A percentile compares a stretch with the other conserved stretches of the same genome.
Evolutionary conservation across 2,113 vertebrate species (phyloP).

Genomic region (Amia ocellicauda): DNA sequence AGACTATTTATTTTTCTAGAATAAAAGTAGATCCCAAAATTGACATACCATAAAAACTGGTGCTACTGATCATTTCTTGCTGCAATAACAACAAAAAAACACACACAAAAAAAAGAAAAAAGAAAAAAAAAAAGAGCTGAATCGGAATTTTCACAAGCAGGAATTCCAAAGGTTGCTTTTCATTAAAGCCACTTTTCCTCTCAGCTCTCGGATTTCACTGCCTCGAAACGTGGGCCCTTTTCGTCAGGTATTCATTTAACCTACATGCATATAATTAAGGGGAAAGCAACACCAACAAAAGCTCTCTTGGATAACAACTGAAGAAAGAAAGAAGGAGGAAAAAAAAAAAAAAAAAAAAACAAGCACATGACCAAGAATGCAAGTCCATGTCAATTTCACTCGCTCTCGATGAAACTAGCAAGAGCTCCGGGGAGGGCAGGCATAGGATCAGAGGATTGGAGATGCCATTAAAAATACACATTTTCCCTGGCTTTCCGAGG

Average conservation of each 20-base stretch:
- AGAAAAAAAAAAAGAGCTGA: conserved; percentile 73
- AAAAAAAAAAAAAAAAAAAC: conserved; percentile 34
- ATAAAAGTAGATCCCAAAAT: conserved; percentile 79
- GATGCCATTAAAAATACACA: conserved; percentile 90
- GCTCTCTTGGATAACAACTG: conserved; percentile 77
- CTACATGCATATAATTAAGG: conserved; percentile 90
- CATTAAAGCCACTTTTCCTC: conserved; percentile 93
- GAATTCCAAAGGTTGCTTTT: conserved; percentile 99
- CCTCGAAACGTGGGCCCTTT: conserved; percentile 84
- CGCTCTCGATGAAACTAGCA: conserved; percentile 81
- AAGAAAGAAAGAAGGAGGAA: conserved; percentile 64
- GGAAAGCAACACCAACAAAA: conserved; percentile 76
- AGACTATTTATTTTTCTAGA: conserved; percentile 27
- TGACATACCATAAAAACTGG: conserved; percentile 98
- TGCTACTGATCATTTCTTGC: conserved; percentile 99
- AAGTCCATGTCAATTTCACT: conserved; percentile 90
- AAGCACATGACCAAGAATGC: conserved; percentile 80
- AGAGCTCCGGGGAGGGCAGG: conserved; percentile 79
- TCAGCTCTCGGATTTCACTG: conserved; percentile 95
- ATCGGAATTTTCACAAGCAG: conserved; percentile 95
- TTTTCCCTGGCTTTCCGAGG: conserved; percentile 79
- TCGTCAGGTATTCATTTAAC: conserved; percentile 89
- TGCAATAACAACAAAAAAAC: conserved; percentile 77
- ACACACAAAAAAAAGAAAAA: conserved; percentile 32
- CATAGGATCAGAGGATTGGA: conserved; percentile 78